Evolutionary conservation across 2,797 vertebrate species (phyloP).

Genomic region (Danio albolineatus): DNA sequence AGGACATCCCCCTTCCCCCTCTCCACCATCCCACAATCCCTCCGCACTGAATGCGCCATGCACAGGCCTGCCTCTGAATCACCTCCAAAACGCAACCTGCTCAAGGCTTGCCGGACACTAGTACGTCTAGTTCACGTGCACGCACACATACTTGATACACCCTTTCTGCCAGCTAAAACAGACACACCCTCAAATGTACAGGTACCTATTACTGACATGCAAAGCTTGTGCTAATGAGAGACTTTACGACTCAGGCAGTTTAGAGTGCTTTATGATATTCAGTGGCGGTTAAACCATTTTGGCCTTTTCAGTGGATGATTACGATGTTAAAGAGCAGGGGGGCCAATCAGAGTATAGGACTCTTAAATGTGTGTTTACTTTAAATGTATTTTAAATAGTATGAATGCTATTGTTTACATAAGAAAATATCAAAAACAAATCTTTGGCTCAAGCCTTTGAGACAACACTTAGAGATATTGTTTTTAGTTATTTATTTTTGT

Average conservation of each 20-base stretch:
- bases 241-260: neutral
- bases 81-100: slow-evolving; percentile 23
- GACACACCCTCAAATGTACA: slow-evolving; percentile 33
- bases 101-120: neutral
- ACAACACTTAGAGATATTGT: too few species aligned
- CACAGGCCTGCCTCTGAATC: slow-evolving; percentile 35
- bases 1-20: slow-evolving; percentile 6
- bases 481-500: too few species aligned
- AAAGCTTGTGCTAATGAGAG: slow-evolving; percentile 39
- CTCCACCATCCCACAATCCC: neutral
- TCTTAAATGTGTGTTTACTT: neutral
- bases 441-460: too few species aligned
- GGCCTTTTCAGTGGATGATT: neutral
- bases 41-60: neutral
- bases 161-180: slow-evolving; percentile 26
- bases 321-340: neutral
- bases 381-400: neutral
- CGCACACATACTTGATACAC: slow-evolving; percentile 14
- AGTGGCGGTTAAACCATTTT: slow-evolving; percentile 19
- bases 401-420: neutral
- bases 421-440: neutral
- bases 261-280: slow-evolving; percentile 17
- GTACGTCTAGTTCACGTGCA: neutral
- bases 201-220: slow-evolving; percentile 36
- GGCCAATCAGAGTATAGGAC: neutral